A percentile compares a stretch with the other conserved stretches of the same genome.
phyloP scores from a whole-genome alignment of 2,797 vertebrate genomes.

The Phrynocephalus vlangalii region DNA sequence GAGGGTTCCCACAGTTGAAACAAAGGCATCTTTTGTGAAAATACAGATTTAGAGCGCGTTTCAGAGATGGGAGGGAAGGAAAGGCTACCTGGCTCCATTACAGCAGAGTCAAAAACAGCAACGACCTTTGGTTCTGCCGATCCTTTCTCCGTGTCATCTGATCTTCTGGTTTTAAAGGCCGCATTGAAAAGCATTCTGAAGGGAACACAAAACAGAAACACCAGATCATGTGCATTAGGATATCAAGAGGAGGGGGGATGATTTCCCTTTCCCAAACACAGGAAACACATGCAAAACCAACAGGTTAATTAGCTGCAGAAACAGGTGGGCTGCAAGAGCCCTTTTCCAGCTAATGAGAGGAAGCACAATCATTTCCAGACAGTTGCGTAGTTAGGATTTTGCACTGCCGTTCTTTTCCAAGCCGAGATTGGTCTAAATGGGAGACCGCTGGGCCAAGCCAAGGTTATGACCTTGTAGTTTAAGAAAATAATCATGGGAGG shows the following conservation, averaged over 20 bases:
- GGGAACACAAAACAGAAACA: background rate
- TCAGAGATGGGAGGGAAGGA: constrained; percentile 16
- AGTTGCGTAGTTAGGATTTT: background rate
- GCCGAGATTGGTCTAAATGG: background rate
- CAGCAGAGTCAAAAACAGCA: constrained; percentile 45
- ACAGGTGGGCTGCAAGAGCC: background rate
- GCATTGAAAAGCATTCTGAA: constrained; percentile 51
- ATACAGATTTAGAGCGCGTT: background rate
- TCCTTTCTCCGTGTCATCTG: constrained; percentile 38
- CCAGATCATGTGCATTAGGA: constrained; percentile 5
- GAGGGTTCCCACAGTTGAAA: constrained; percentile 24
- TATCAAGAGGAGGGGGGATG: background rate
- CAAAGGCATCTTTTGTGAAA: background rate
- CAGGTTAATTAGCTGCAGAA: constrained; percentile 2
- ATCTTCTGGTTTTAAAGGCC: constrained; percentile 22
- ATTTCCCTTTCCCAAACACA: background rate
- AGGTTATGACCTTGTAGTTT: background rate
- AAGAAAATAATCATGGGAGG: background rate
- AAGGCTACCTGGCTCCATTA: constrained; percentile 60
- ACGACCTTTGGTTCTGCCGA: constrained; percentile 30
- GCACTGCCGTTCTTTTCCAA: background rate
- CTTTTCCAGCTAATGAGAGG: constrained; percentile 18
- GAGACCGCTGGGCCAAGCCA: background rate
- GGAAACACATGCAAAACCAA: background rate
- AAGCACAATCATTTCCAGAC: background rate